Evolutionary conservation across 2,797 vertebrate genomes (phyloP).

Genomic region (Triplophysa yarkandensis): DNA sequence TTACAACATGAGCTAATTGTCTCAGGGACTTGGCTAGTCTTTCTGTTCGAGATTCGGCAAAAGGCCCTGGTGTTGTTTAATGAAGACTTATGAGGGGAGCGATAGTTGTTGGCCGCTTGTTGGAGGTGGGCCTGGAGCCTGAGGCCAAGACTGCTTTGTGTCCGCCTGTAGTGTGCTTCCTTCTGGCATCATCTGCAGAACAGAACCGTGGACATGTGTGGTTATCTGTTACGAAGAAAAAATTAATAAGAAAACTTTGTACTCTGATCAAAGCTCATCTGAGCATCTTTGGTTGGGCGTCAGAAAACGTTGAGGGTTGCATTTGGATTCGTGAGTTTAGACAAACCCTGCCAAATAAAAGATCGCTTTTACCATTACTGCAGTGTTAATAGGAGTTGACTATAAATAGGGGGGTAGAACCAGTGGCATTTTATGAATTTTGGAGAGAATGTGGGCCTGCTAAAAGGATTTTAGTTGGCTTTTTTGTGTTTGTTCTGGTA

Average conservation of each 20-base stretch:
- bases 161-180: constrained; percentile 15
- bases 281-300: constrained; percentile 28
- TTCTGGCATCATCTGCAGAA: constrained; percentile 26
- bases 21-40: constrained; percentile 62
- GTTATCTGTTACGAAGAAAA: constrained; percentile 29
- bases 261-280: constrained; percentile 19
- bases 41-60: constrained; percentile 64
- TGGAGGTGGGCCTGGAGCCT: constrained; percentile 42
- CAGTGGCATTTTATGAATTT: constrained; percentile 50
- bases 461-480: not conserved
- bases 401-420: constrained; percentile 55
- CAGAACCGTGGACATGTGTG: constrained; percentile 20
- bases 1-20: constrained; percentile 76
- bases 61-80: constrained; percentile 70
- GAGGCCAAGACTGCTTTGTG: constrained; percentile 35
- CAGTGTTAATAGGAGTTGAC: constrained; percentile 61
- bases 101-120: constrained; percentile 67
- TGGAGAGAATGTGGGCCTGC: constrained; percentile 39
- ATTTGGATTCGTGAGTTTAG: constrained; percentile 59
- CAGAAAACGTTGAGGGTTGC: constrained; percentile 46
- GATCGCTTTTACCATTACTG: constrained; percentile 50
- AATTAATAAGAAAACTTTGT: constrained; percentile 2
- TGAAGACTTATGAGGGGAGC: constrained; percentile 76
- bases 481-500: constrained; percentile 18
- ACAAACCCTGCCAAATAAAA: constrained; percentile 51